Conservation (phyloP, 2,888 invertebrate species). For the Hipparchia sbordonii region DNA sequence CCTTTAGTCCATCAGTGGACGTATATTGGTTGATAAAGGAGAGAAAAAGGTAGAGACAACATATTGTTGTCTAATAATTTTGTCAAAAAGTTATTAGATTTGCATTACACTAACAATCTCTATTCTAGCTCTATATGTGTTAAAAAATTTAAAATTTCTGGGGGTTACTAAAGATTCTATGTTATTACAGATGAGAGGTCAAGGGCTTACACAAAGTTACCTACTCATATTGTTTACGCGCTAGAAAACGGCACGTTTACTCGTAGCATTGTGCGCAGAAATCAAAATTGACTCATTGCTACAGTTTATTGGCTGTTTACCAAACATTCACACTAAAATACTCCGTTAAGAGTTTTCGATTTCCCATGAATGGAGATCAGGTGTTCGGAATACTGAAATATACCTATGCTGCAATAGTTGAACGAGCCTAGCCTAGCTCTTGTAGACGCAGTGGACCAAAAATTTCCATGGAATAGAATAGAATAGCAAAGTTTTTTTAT, state of each 20-base stretch:
- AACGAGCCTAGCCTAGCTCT: not conserved
- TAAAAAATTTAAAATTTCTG: no score
- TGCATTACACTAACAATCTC: no score
- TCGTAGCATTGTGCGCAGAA: slow-evolving; percentile 21
- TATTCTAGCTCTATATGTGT: no score
- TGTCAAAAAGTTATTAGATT: no score
- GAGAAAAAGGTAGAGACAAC: no score
- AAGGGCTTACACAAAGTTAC: not conserved
- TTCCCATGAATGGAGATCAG: not conserved
- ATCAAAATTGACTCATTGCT: slow-evolving; percentile 30
- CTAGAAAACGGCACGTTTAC: not conserved
- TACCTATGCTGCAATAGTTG: not conserved
- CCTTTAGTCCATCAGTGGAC: no score
- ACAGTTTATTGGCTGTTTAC: slow-evolving; percentile 35
- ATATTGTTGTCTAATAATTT: no score
- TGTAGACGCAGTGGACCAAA: not conserved
- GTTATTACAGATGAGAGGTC: no score
- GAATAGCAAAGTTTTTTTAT: no score
- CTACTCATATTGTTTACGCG: slow-evolving; percentile 19
- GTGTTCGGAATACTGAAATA: not conserved
- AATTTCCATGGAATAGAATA: no score
- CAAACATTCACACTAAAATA: slow-evolving; percentile 37
- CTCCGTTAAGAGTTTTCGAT: slow-evolving; percentile 20
- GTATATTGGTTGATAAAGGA: no score
- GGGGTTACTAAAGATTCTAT: no score